Evolutionary conservation across 2,888 invertebrate species (phyloP).

Genomic region (Dryocosmus kuriphilus): DNA sequence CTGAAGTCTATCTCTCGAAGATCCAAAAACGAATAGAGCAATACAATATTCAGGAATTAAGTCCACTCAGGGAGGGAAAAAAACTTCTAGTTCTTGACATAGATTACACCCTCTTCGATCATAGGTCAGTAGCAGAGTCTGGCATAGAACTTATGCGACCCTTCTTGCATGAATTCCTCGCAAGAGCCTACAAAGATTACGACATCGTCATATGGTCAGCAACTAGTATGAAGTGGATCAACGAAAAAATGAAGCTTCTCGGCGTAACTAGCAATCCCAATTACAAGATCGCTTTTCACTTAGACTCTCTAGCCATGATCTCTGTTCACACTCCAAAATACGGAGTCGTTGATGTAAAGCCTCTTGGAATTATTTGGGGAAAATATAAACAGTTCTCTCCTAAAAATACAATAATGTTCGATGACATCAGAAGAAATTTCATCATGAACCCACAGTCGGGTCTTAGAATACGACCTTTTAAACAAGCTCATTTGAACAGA

Average conservation of each 20-base stretch:
- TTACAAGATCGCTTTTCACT: conserved; percentile 95
- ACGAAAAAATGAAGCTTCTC: conserved; percentile 96
- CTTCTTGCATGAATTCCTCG: conserved; percentile 95
- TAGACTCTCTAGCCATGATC: conserved; percentile 97
- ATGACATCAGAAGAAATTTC: conserved; percentile 96
- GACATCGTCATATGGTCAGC: conserved; percentile 99
- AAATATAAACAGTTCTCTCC: conserved; percentile 92
- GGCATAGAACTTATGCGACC: conserved; percentile 95
- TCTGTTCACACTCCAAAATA: conserved; percentile 94
- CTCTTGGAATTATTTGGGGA: conserved; percentile 97
- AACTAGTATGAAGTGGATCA: conserved; percentile 99
- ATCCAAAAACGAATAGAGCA: conserved; percentile 90
- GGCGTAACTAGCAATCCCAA: conserved; percentile 90
- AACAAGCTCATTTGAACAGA: conserved; percentile 93
- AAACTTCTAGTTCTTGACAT: conserved; percentile 96
- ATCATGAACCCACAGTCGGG: conserved; percentile 98
- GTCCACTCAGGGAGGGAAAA: conserved; percentile 90
- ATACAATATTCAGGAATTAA: conserved; percentile 90
- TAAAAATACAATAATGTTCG: conserved; percentile 98
- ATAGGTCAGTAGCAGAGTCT: conserved; percentile 92
- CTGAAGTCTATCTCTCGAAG: conserved; percentile 87
- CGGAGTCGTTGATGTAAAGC: conserved; percentile 96
- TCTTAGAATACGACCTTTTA: conserved; percentile 92
- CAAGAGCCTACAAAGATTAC: conserved; percentile 91
- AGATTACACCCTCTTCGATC: conserved; percentile 98